A percentile compares a stretch with the other conserved stretches of the same genome.
Conservation (phyloP, 2,113 vertebrate species). For the Periophthalmodon schlosseri region DNA sequence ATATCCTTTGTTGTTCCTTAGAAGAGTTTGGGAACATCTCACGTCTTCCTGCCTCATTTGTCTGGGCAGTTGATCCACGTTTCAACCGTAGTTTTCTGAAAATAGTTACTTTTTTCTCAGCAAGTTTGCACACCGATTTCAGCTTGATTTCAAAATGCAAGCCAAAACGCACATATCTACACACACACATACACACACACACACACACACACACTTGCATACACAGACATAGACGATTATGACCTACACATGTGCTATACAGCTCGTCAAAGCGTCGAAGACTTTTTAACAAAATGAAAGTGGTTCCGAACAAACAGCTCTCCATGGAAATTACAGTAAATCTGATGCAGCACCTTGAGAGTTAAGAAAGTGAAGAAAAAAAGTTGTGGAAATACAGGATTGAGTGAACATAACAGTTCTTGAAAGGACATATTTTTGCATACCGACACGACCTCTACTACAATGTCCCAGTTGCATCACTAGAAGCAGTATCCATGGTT, state of each 20-base stretch:
- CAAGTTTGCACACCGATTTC: constrained; percentile 28
- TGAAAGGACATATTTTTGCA: constrained; percentile 69
- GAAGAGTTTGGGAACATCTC: not conserved
- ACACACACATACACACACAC: not conserved
- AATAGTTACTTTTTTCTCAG: constrained; percentile 30
- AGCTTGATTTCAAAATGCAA: constrained; percentile 22
- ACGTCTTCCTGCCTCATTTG: constrained; percentile 43
- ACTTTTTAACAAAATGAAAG: constrained; percentile 27
- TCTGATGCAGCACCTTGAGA: constrained; percentile 76
- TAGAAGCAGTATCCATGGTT: constrained; percentile 21
- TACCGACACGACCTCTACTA: constrained; percentile 34
- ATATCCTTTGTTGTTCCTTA: not conserved
- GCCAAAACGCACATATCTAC: constrained; percentile 11
- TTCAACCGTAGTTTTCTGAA: constrained; percentile 14
- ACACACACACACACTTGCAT: constrained; percentile 1
- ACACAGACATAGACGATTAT: constrained; percentile 37
- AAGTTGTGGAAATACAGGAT: constrained; percentile 2
- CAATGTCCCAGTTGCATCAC: constrained; percentile 24
- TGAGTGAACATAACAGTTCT: constrained; percentile 31
- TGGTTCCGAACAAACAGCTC: constrained; percentile 5
- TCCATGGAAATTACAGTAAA: constrained; percentile 66
- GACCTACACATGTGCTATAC: constrained; percentile 56
- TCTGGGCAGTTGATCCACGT: not conserved
- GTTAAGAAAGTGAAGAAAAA: constrained; percentile 46
- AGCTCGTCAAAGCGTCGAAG: constrained; percentile 37